Base-by-base conservation (phyloP, 1,140 invertebrate species). In the Ceratina japonica region DNA sequence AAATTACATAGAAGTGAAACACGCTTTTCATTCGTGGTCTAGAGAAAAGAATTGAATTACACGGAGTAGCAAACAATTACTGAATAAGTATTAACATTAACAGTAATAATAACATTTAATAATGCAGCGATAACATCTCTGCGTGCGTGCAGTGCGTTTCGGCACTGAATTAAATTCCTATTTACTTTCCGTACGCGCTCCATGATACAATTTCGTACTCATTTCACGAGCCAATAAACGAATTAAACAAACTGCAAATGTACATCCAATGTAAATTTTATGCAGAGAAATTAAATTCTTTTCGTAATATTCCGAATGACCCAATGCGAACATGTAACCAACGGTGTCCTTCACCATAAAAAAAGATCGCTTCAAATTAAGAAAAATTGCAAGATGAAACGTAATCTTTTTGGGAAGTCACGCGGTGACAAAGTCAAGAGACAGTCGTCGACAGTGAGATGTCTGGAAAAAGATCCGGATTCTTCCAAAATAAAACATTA, bases 101-200 rank as follows among this genome's bases (percentile, higher is more conserved):
- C n/a, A n/a, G n/a, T n/a, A n/a, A n/a, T n/a, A 31, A 31, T n/a
- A 44, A 7, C 7, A 15, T 51, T 66, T 51, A 15, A 66, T 24
- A 18, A 8, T 16, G 51, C 24, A 24, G 15, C 20, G 20, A 65
- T 49, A 65, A 65, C 18, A 65, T 20, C 18, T 49, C 44, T 65
- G 13, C 37, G 37, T 5, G 8, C 22, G 15, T 22, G 13, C 64
- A 15, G 24, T 52, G 15, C 22, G 16, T 68, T 68, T 49, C 44
- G 8, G 44, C 8, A 16, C 2, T 24, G 27, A 44, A 71, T 71
- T 37, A 22, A 44, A 58, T 58, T 44, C 27, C 3, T 37, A 37
- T 71, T 58, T 70, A 70, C 15, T 44, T 71, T 71, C 54, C 20
- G 37, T 10, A 8, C 37, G 37, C 37, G 37, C 5, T 44, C 37